Evolutionary conservation across 2,797 vertebrate species (phyloP).

Genomic region (Neosalanx taihuensis): DNA sequence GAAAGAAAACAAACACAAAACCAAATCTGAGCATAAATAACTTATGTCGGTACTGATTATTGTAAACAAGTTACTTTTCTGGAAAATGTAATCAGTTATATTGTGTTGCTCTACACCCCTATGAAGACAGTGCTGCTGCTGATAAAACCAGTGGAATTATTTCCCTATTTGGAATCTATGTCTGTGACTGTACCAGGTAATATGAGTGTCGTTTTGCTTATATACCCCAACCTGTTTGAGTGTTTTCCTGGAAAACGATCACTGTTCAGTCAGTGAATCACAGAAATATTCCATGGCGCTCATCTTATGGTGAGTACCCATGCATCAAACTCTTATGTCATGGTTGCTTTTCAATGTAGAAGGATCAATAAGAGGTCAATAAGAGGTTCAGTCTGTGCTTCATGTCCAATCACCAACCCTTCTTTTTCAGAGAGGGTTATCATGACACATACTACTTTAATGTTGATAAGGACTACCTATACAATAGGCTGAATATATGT

Average conservation of each 20-base stretch:
- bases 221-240: too few species aligned
- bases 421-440: not conserved
- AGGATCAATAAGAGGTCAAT: too few species aligned
- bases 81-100: conserved; percentile 28
- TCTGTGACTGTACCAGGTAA: not conserved
- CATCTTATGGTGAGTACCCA: too few species aligned
- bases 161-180: not conserved
- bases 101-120: conserved; percentile 12
- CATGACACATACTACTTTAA: not conserved
- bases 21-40: conserved; percentile 38
- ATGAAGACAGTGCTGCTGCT: conserved; percentile 2
- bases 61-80: conserved; percentile 40
- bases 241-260: too few species aligned
- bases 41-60: conserved; percentile 43
- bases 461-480: not conserved
- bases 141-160: conserved; percentile 1
- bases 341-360: too few species aligned
- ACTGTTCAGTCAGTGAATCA: too few species aligned
- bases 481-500: not conserved
- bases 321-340: too few species aligned
- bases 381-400: too few species aligned
- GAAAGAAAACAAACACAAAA: conserved; percentile 32
- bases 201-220: not conserved
- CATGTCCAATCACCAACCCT: too few species aligned
- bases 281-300: too few species aligned